Evolutionary conservation across 2,888 invertebrate species (phyloP).

Genomic region (Dusona sp.): DNA sequence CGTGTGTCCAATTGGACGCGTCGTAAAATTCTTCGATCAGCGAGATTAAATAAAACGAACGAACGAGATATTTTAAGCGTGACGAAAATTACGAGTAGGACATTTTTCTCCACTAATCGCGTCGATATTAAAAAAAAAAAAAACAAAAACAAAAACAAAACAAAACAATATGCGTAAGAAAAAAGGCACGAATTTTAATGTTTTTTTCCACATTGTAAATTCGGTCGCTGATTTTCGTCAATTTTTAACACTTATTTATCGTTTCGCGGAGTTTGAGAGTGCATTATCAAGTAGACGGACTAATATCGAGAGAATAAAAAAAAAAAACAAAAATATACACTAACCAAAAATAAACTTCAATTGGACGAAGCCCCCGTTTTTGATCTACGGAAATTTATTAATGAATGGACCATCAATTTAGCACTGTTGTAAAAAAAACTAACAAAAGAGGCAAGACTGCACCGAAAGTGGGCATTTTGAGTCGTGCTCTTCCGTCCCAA

Average conservation of each 20-base stretch:
- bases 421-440: neutral
- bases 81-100: neutral
- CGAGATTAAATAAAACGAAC: neutral
- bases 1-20: constrained; percentile 35
- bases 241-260: neutral
- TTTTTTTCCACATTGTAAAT: neutral
- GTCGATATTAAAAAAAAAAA: neutral
- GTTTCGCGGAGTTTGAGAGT: neutral
- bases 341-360: neutral
- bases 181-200: constrained; percentile 8
- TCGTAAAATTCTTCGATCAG: constrained; percentile 22
- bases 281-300: neutral
- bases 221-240: neutral
- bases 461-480: constrained; percentile 17
- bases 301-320: constrained; percentile 8
- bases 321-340: constrained; percentile 8
- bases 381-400: neutral
- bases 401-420: neutral
- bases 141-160: too few relatives aligned
- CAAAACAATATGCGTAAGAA: too few relatives aligned
- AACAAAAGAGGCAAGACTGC: neutral
- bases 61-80: neutral
- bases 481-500: constrained; percentile 21
- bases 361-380: neutral
- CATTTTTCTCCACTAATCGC: neutral